Conservation (phyloP, 2,797 vertebrate genomes). For the Rhabdophis nuchalis region DNA sequence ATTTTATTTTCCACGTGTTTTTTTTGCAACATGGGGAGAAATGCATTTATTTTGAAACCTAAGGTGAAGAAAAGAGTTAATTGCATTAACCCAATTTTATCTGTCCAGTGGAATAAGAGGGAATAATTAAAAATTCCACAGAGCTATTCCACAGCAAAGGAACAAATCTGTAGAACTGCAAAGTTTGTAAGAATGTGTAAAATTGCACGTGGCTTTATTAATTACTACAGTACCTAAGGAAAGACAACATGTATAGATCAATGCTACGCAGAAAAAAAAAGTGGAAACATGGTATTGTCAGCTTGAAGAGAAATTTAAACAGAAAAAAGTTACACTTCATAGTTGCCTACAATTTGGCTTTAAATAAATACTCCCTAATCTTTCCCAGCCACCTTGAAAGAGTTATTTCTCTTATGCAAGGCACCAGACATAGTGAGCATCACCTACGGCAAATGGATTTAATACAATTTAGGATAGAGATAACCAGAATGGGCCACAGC, state of each 20-base stretch:
- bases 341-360: conserved; percentile 30
- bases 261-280: background rate
- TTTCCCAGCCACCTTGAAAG: conserved; percentile 26
- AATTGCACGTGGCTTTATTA: conserved; percentile 7
- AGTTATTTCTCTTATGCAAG: conserved; percentile 7
- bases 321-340: conserved; percentile 29
- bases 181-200: background rate
- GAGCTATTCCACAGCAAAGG: conserved; percentile 8
- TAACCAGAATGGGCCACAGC: background rate
- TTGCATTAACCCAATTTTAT: background rate
- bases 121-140: conserved; percentile 15
- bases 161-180: background rate
- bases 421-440: conserved; percentile 12
- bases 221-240: conserved; percentile 8
- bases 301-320: conserved; percentile 30
- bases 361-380: conserved; percentile 35
- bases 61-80: background rate
- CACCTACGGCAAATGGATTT: conserved; percentile 45
- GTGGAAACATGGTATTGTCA: background rate
- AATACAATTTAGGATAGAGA: conserved; percentile 23
- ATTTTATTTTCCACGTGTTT: background rate
- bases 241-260: background rate
- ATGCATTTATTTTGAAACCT: conserved; percentile 11
- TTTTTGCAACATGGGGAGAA: background rate
- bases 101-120: background rate